Evolutionary conservation across 2,888 invertebrate species (phyloP).

Genomic region (Pristionchus maxplancki): DNA sequence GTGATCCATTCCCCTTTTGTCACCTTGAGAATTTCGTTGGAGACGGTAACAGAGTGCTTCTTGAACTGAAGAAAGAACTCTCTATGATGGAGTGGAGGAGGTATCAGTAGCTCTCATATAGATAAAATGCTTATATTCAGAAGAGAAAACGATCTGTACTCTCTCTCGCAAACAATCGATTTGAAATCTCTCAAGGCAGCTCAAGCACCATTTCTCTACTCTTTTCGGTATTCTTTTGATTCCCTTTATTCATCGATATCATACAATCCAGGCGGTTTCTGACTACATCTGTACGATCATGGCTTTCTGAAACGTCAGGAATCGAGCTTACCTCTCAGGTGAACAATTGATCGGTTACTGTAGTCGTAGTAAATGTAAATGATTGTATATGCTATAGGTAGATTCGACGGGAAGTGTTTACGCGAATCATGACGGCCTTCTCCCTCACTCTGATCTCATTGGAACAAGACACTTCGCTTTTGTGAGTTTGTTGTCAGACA

Average conservation of each 20-base stretch:
- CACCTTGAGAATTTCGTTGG: constrained; percentile 37
- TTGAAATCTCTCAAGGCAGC: constrained; percentile 27
- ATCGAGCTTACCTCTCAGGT: constrained; percentile 27
- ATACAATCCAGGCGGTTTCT: not conserved
- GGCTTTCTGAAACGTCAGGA: constrained; percentile 14
- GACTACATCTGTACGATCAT: not conserved
- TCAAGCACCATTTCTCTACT: constrained; percentile 14
- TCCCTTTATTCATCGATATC: not conserved
- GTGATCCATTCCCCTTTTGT: constrained; percentile 14
- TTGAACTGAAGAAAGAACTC: not conserved
- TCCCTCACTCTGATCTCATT: constrained; percentile 44
- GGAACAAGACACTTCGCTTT: constrained; percentile 34
- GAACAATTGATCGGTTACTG: not conserved
- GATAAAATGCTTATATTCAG: not conserved
- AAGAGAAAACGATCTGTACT: constrained; percentile 37
- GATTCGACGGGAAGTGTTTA: constrained; percentile 43
- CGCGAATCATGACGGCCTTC: constrained; percentile 29
- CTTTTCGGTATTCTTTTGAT: not conserved
- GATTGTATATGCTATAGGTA: not conserved
- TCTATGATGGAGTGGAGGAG: constrained; percentile 9
- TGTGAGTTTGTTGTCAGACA: not conserved
- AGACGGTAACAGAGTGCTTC: not conserved
- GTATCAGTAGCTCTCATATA: not conserved
- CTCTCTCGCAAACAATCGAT: constrained; percentile 23
- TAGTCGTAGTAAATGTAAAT: not conserved